Evolutionary conservation across 2,888 invertebrate genomes (phyloP).

Genomic region (Blera fallax): DNA sequence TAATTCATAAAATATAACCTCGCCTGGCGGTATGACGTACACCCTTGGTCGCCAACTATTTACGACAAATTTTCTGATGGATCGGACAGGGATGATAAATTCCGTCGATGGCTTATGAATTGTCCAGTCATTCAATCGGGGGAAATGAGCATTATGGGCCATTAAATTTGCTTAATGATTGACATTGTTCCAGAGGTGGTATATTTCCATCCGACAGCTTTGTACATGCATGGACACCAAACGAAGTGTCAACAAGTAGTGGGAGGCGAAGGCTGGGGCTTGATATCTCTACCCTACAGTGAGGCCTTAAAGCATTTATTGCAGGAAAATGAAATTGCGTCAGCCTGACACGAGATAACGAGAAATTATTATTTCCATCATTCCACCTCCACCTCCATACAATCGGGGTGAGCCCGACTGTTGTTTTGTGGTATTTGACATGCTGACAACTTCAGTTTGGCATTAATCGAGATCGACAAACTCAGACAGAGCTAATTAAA

Average conservation of each 20-base stretch:
- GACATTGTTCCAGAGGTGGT: slow-evolving; percentile 64
- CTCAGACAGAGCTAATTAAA: slow-evolving; percentile 31
- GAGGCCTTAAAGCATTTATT: slow-evolving; percentile 23
- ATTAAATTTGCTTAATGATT: slow-evolving; percentile 72
- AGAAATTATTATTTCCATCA: slow-evolving; percentile 35
- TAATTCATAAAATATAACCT: slow-evolving; percentile 58
- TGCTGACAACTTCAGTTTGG: slow-evolving; percentile 49
- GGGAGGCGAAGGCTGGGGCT: not conserved
- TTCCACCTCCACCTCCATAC: not conserved
- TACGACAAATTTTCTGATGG: slow-evolving; percentile 61
- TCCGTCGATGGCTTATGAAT: slow-evolving; percentile 64
- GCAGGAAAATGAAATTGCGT: slow-evolving; percentile 32
- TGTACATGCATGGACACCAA: slow-evolving; percentile 51
- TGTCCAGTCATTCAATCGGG: slow-evolving; percentile 68
- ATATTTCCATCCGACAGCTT: slow-evolving; percentile 32
- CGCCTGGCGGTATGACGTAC: slow-evolving; percentile 17
- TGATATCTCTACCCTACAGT: not conserved
- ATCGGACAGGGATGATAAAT: slow-evolving; percentile 63
- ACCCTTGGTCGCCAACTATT: slow-evolving; percentile 26
- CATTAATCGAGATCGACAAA: slow-evolving; percentile 18
- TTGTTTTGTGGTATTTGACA: slow-evolving; percentile 36
- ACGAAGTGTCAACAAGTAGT: slow-evolving; percentile 59
- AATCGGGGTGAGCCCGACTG: not conserved
- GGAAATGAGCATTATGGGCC: slow-evolving; percentile 70
- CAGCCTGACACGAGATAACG: slow-evolving; percentile 36